Evolutionary conservation across 2,797 vertebrate species (phyloP), one percentile per base, ranked within the genome.

Genomic region (Smutsia gigantea): DNA sequence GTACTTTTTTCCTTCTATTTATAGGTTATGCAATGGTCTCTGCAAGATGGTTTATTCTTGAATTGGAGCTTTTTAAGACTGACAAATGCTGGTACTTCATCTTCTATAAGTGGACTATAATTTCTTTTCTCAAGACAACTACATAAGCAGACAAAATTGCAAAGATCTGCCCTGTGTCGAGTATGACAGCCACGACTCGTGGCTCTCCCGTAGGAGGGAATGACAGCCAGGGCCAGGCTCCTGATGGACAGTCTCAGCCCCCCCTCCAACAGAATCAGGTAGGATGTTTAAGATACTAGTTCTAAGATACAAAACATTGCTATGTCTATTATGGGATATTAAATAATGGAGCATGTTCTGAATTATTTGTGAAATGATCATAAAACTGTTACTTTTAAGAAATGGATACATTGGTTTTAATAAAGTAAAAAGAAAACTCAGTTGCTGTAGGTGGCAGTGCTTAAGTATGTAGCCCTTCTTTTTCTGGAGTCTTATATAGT

Each of bases 111-210:
- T 98, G 99, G 99, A 99, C 99, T 99, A 99, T 99, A 99, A 99
- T 99, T 99, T 99, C 99, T 99, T 99, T 99, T 98, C 98, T 99
- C 98, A 99, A 99, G 98, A 99, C 99, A 99, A 99, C 99, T 99
- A 99, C 99, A 99, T 99, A 99, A 99, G 99, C 99, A 99, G 99
- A 99, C 99, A 99, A 99, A 99, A 99, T 99, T 99, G 99, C 99
- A 99, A 99, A 99, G 99, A 99, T 99, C 99, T 99, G 99, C 99
- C 99, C 99, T 97, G 99, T 99, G 99, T 99, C 99, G 99, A 99
- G 99, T 99, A 99, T 99, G 99, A 99, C 99, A 98, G 99, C 99
- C 99, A 99, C 99, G 99, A 99, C 99, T 98, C 99, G 99, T 99
- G 99, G 99, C 99, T 99, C 99, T 99, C 99, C 99, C 34, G 99